phyloP scores from a whole-genome alignment of 64 coral and sea anemone species.

The Porites australiensis region DNA sequence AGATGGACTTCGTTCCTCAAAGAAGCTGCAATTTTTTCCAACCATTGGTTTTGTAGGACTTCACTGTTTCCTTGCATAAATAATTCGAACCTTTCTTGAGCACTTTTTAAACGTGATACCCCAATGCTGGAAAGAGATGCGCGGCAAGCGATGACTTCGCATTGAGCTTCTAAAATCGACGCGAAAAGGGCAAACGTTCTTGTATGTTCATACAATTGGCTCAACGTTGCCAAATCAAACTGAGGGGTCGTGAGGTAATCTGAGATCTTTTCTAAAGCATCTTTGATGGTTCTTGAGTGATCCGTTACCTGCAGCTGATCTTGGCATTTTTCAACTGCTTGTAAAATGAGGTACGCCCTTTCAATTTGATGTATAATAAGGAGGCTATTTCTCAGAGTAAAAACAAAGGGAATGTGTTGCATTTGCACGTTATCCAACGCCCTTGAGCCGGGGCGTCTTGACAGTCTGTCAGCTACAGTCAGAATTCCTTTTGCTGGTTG shows the following conservation, averaged over 20 bases:
- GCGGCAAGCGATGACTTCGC: not conserved
- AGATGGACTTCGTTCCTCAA: not conserved
- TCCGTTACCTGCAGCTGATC: too few species aligned
- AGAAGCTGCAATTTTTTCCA: not conserved
- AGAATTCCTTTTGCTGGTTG: not conserved
- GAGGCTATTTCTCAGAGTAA: not conserved
- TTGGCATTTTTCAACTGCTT: not conserved
- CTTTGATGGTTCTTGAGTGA: not conserved
- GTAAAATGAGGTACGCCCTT: not conserved
- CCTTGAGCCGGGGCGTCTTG: not conserved
- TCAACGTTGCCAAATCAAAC: not conserved
- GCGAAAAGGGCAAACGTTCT: not conserved
- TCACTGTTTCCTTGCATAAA: not conserved
- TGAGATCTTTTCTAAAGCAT: not conserved
- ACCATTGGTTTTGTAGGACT: not conserved
- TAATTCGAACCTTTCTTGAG: not conserved
- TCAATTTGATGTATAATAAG: not conserved
- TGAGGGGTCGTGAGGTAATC: not conserved
- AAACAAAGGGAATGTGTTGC: not conserved
- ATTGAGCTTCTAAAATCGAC: not conserved
- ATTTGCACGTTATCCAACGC: not conserved
- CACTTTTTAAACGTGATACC: not conserved
- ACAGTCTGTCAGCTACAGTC: not conserved
- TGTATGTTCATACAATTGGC: not conserved
- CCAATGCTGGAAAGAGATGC: not conserved